Percentiles rank a stretch among this genome's conserved stretches.
phyloP scores from a whole-genome alignment of 1,140 invertebrate species.

The Andrena cerasifolii region DNA sequence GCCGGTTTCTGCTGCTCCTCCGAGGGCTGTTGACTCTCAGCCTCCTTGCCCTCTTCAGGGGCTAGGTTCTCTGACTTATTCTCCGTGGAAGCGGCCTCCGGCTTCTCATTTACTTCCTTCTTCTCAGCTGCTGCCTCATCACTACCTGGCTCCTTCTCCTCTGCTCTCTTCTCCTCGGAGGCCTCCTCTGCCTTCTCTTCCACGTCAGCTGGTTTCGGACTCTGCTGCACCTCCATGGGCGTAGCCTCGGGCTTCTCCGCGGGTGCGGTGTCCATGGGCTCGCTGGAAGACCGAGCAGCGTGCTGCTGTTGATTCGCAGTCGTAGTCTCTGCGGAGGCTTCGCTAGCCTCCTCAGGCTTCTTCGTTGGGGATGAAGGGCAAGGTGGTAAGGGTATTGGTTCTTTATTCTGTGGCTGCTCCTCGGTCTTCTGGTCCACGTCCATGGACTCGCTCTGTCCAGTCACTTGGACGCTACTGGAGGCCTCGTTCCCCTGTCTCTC shows the following conservation, averaged over 20 bases:
- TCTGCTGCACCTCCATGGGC: neutral
- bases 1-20: slow-evolving; percentile 12
- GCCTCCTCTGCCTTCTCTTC: slow-evolving; percentile 16
- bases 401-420: slow-evolving; percentile 13
- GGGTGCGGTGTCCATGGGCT: neutral
- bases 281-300: neutral
- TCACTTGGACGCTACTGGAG: neutral
- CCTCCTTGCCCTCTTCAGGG: neutral
- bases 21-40: neutral
- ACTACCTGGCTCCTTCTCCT: neutral
- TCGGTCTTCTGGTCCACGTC: slow-evolving; percentile 39
- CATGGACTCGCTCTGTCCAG: slow-evolving; percentile 1
- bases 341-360: neutral
- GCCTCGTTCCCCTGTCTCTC: neutral
- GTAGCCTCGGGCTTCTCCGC: neutral
- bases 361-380: slow-evolving; percentile 56
- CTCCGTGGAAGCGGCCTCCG: slow-evolving; percentile 27
- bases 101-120: neutral
- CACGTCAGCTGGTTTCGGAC: neutral
- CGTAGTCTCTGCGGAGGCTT: neutral
- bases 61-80: slow-evolving; percentile 10
- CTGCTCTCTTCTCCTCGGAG: neutral
- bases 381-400: slow-evolving; percentile 63
- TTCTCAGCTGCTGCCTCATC: neutral
- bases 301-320: slow-evolving; percentile 2